phyloP scores from a whole-genome alignment of 1,140 invertebrate species.

The Atta colombica region DNA sequence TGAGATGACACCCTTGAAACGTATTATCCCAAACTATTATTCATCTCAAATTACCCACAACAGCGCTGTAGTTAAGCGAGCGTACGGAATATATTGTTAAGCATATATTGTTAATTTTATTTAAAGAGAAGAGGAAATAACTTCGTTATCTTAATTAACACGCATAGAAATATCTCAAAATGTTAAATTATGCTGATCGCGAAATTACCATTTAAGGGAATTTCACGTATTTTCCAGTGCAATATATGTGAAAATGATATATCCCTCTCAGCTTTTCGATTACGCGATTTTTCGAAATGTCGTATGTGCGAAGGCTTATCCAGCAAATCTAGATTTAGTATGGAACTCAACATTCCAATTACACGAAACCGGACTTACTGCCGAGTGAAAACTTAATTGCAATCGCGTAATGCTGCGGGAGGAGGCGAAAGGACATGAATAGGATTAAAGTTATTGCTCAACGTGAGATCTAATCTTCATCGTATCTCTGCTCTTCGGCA shows the following conservation, averaged over 20 bases:
- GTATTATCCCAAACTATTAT: conserved; percentile 29
- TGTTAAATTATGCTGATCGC: neutral
- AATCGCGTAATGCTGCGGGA: conserved; percentile 46
- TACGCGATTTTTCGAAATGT: neutral
- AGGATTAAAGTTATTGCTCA: conserved; percentile 49
- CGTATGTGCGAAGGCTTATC: neutral
- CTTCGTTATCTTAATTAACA: conserved; percentile 31
- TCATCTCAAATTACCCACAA: conserved; percentile 15
- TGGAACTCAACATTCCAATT: conserved; percentile 68
- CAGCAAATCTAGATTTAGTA: neutral
- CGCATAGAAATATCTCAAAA: neutral
- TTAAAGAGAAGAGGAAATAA: conserved; percentile 32
- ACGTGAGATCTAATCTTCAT: conserved; percentile 45
- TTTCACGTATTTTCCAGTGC: neutral
- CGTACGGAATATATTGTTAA: neutral
- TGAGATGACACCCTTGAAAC: conserved; percentile 2
- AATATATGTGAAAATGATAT: neutral
- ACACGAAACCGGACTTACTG: conserved; percentile 52
- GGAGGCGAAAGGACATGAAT: conserved; percentile 6
- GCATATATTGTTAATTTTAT: conserved; percentile 16
- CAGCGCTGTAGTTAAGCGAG: neutral
- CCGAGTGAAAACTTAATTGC: conserved; percentile 70
- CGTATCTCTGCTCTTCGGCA: neutral
- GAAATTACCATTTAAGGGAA: neutral
- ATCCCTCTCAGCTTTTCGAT: neutral